Evolutionary conservation across 1,140 invertebrate species (phyloP), one percentile per base, ranked within the genome.

Genomic region (Diuraphis noxia): DNA sequence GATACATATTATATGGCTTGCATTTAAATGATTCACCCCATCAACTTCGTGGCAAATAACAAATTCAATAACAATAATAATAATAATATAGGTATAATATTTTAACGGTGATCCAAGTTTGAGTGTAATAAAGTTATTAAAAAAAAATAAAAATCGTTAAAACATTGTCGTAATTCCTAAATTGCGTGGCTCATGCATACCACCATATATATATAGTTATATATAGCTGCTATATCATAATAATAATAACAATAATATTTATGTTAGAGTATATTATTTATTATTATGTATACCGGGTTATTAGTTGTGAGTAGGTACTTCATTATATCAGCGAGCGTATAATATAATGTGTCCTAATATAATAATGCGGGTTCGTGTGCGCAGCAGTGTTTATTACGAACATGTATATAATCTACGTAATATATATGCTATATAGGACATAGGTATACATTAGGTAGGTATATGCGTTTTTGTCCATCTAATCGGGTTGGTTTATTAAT

Each of bases 261-360:
- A 56, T 30, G 52, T 9, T 30, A 25, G 9, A 56, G 9, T 46
- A 46, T 46, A 10, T 17, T 46, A 46, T 46, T 49, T 49, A 49
- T 49, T 49, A 63, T 63, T 63, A n/a, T n/a, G 56, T n/a, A 88
- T 88, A 88, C 86, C 43, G 86, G 49, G 86, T 88, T 88, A 88
- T 88, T 88, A 88, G 36, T 30, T 46, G 43, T 46, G 40, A 46
- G 30, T n/a, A n/a, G n/a, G n/a, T 85, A 85, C 40, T 82, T 82
- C 81, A 87, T 87, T 87, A 87, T 63, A 49, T 49, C 5, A 63
- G 8, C 23, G 2, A 13, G 25, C 6, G 13, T 49, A 36, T 30
- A 82, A n/a, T 30, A 46, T 46, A 85, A n/a, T n/a, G n/a, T n/a
- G n/a, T n/a, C 17, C 30, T 43, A 52, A 17, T 63, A n/a, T 56